phyloP scores from a whole-genome alignment of 1,140 invertebrate genomes.

The Polypedilum vanderplanki region DNA sequence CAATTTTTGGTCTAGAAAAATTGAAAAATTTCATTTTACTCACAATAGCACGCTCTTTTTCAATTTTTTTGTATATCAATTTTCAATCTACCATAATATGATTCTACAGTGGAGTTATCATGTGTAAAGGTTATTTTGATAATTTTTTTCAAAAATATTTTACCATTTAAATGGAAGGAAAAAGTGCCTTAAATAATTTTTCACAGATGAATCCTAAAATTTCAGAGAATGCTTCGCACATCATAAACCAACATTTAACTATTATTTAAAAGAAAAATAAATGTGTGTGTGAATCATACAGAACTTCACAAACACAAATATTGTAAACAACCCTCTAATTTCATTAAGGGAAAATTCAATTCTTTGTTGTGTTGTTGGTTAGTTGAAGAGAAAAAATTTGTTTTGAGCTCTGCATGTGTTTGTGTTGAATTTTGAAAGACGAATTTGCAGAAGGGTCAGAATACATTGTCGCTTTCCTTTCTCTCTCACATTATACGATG shows the following conservation, averaged over 20 bases:
- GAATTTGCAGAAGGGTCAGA: background rate
- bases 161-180: no score
- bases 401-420: background rate
- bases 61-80: no score
- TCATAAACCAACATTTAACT: no score
- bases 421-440: background rate
- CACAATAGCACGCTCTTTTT: no score
- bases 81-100: no score
- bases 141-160: no score
- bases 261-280: background rate
- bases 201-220: no score
- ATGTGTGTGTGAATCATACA: background rate
- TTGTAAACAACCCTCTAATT: conserved; percentile 26
- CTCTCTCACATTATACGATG: background rate
- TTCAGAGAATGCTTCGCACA: no score
- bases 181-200: no score
- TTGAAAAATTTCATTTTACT: no score
- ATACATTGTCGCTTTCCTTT: background rate
- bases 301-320: background rate
- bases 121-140: no score
- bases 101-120: no score
- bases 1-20: background rate
- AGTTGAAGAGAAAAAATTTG: background rate
- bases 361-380: background rate
- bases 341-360: conserved; percentile 2